Evolutionary conservation across 2,888 invertebrate genomes (phyloP).

Genomic region (Hirtodrosophila duncani): DNA sequence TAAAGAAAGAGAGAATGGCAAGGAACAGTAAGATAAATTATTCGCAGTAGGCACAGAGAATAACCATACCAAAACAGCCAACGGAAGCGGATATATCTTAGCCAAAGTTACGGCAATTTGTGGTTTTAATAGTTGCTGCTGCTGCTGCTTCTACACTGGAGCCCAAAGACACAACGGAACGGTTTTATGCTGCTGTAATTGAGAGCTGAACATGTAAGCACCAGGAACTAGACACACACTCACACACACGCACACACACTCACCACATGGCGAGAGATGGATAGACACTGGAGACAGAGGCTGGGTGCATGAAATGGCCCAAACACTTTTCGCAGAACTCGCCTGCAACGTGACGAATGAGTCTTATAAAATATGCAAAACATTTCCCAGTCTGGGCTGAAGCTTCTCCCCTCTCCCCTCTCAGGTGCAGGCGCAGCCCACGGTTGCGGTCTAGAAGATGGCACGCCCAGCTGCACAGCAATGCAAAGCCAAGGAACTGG

Average conservation of each 20-base stretch:
- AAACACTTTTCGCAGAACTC: conserved; percentile 30
- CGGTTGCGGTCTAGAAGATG: conserved; percentile 27
- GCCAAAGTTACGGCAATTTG: conserved; percentile 61
- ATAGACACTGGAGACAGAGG: conserved; percentile 1
- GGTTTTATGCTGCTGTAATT: conserved; percentile 48
- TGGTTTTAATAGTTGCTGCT: conserved; percentile 50
- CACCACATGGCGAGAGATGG: no score
- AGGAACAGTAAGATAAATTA: conserved; percentile 38
- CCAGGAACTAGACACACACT: conserved; percentile 23
- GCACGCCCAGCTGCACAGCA: conserved; percentile 36
- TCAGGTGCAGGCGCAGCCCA: conserved; percentile 9
- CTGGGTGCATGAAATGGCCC: conserved; percentile 20
- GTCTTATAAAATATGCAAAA: conserved; percentile 32
- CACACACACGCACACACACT: conserved; percentile 28
- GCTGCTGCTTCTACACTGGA: no score
- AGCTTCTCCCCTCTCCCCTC: conserved; percentile 7
- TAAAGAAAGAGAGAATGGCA: conserved; percentile 6
- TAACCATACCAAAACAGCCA: conserved; percentile 26
- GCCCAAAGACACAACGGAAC: conserved; percentile 16
- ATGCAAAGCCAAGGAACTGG: conserved; percentile 2
- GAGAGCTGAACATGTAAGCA: conserved; percentile 33
- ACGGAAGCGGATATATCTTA: conserved; percentile 66
- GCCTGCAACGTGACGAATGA: conserved; percentile 33
- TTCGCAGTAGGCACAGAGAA: conserved; percentile 14
- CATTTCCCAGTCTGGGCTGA: conserved; percentile 19